phyloP scores from a whole-genome alignment of 2,113 vertebrate genomes.

The Actinemys pallida region DNA sequence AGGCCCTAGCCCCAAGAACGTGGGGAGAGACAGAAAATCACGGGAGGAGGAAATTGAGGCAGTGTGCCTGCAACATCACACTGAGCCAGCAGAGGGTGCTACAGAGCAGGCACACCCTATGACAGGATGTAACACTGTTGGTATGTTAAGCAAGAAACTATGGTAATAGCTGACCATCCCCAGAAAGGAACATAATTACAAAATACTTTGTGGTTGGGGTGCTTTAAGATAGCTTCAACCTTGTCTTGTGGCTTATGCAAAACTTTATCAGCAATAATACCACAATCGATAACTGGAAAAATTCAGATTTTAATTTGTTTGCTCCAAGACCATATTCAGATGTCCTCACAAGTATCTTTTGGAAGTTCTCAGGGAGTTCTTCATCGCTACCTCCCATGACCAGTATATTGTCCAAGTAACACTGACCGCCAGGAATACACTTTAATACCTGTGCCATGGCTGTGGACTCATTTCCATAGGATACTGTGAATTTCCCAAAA shows the following conservation, averaged over 20 bases:
- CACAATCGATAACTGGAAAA: neutral
- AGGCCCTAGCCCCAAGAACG: no score
- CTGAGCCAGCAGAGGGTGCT: no score
- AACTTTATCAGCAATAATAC: neutral
- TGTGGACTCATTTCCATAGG: no score
- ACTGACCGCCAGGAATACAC: neutral
- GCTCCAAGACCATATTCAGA: fast-evolving
- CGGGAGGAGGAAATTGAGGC: no score
- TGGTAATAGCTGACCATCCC: neutral
- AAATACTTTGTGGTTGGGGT: neutral
- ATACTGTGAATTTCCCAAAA: no score
- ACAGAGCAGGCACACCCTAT: neutral
- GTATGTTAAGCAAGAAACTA: neutral
- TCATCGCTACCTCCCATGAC: neutral
- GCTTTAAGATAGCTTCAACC: neutral
- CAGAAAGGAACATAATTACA: neutral
- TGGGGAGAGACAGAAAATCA: no score
- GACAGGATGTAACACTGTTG: neutral
- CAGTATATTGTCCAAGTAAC: neutral
- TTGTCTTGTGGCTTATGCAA: neutral
- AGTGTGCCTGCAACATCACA: no score
- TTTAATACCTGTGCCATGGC: neutral
- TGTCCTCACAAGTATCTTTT: neutral
- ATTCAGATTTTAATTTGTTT: neutral
- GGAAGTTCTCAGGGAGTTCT: neutral